phyloP scores from a whole-genome alignment of 2,113 vertebrate genomes.

The Cephalopterus ornatus region DNA sequence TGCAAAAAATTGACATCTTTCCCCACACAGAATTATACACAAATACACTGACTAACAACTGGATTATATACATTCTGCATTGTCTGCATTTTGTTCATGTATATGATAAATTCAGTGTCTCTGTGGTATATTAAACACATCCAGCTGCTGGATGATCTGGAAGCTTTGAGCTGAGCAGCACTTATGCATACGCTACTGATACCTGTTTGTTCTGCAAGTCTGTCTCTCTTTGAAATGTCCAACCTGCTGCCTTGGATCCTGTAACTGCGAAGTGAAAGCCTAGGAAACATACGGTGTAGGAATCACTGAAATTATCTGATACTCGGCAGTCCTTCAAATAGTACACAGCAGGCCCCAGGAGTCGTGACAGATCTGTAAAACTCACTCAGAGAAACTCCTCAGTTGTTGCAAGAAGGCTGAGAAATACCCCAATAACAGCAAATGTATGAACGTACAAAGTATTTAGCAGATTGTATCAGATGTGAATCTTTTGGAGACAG shows the following conservation, averaged over 20 bases:
- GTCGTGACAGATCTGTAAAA: not conserved
- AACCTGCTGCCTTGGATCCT: not conserved
- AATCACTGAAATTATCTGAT: not conserved
- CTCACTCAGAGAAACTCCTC: not conserved
- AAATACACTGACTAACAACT: not conserved
- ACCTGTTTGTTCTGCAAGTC: not conserved
- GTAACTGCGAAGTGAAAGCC: not conserved
- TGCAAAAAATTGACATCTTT: not conserved
- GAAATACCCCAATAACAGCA: not conserved
- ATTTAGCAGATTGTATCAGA: not conserved
- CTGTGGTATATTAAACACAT: not conserved
- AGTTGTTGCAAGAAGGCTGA: not conserved
- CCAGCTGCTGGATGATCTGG: not conserved
- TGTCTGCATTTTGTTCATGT: not conserved
- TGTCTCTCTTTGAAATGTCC: not conserved
- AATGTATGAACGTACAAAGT: not conserved
- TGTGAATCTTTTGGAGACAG: not conserved
- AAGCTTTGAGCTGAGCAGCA: not conserved
- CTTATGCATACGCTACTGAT: not conserved
- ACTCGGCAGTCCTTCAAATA: not conserved
- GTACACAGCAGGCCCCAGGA: not conserved
- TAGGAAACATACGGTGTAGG: rapidly evolving
- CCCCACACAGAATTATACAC: not conserved
- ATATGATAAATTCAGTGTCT: not conserved
- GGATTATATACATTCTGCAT: not conserved